A percentile compares a stretch with the other conserved stretches of the same genome.
Conservation (phyloP, 2,113 vertebrate genomes). For the Menura novaehollandiae region DNA sequence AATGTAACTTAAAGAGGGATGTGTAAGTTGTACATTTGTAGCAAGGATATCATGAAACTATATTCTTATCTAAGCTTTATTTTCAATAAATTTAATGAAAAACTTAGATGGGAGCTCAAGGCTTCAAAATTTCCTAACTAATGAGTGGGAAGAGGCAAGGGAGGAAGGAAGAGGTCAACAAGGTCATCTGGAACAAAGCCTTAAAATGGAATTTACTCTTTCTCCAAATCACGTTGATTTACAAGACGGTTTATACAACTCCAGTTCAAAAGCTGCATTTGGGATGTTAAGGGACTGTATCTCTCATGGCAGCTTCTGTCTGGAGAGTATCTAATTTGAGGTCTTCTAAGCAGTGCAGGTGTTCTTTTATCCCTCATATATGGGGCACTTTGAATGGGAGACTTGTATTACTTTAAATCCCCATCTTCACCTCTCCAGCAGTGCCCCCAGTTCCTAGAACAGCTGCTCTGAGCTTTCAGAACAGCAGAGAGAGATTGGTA, state of each 20-base stretch:
- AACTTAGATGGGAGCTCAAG: background rate
- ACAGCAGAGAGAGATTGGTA: background rate
- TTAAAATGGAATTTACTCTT: background rate
- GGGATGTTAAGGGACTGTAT: background rate
- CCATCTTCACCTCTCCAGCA: background rate
- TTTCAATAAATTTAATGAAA: background rate
- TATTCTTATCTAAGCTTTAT: background rate
- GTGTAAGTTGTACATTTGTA: background rate
- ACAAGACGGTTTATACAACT: background rate
- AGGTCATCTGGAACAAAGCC: background rate
- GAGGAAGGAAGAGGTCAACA: background rate
- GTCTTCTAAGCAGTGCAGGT: background rate
- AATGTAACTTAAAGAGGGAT: background rate
- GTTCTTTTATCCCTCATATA: background rate
- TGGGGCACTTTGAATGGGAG: background rate
- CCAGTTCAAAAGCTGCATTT: background rate
- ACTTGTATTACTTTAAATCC: background rate
- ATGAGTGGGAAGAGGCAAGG: background rate
- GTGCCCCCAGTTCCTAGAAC: background rate
- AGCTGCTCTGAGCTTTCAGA: background rate
- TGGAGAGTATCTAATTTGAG: background rate
- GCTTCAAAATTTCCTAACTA: background rate
- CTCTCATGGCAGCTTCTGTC: background rate
- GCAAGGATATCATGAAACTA: accelerated
- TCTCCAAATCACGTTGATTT: background rate